Conservation (phyloP, 30 jellyfish, hydroid and myxozoan genomes). For the Turritopsis dohrnii region DNA sequence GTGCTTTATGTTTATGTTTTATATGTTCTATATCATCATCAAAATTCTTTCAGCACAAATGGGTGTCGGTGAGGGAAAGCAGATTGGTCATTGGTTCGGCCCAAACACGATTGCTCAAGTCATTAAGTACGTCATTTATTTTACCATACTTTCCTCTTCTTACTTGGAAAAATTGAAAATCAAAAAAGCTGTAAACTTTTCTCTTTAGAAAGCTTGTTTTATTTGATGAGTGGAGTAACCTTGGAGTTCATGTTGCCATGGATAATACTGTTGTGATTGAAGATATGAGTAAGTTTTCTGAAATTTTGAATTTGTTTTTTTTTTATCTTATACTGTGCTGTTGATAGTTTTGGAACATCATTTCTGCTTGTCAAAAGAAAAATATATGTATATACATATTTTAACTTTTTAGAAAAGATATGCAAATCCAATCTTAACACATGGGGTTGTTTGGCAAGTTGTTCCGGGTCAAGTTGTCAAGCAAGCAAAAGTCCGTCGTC, state of each 20-base stretch:
- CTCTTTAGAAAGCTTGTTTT: constrained; percentile 63
- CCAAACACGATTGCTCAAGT: constrained; percentile 98
- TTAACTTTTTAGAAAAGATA: constrained; percentile 59
- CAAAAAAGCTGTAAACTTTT: background rate
- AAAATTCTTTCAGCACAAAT: constrained; percentile 71
- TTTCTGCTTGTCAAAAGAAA: background rate
- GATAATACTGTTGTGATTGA: constrained; percentile 96
- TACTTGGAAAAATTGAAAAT: background rate
- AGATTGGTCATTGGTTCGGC: constrained; percentile 98
- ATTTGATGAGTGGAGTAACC: constrained; percentile 86
- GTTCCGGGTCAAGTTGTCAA: constrained; percentile 37
- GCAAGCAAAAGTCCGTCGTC: background rate
- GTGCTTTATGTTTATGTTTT: too few species aligned
- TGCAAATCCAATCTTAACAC: constrained; percentile 82
- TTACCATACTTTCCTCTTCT: background rate
- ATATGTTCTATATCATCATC: background rate
- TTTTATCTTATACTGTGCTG: background rate
- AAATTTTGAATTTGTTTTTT: background rate
- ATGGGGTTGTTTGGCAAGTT: constrained; percentile 93
- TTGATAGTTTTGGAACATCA: background rate
- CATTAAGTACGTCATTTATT: constrained; percentile 40
- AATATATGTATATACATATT: too few species aligned
- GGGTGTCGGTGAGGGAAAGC: constrained; percentile 99
- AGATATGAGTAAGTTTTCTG: constrained; percentile 80
- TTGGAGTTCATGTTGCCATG: constrained; percentile 94